Evolutionary conservation across 2,888 invertebrate species (phyloP).

Genomic region (Dichetophora obliterata): DNA sequence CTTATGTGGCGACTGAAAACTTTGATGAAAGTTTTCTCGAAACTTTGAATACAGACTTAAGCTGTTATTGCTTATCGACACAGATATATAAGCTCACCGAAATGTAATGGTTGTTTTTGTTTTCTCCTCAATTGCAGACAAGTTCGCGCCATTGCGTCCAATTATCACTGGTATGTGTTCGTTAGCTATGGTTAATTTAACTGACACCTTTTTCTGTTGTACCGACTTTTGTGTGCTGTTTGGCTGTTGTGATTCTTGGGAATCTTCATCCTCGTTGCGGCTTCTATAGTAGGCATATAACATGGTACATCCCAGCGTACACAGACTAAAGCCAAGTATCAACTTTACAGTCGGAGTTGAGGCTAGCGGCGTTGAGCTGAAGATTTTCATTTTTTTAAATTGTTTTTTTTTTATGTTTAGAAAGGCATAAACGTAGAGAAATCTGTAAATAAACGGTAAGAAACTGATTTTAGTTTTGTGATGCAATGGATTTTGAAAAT

Average conservation of each 20-base stretch:
- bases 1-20: too few relatives aligned
- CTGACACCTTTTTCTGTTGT: conserved; percentile 67
- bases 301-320: conserved; percentile 78
- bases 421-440: background rate
- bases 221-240: conserved; percentile 43
- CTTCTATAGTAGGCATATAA: conserved; percentile 78
- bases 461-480: background rate
- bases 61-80: too few relatives aligned
- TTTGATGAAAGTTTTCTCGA: too few relatives aligned
- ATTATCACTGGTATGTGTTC: conserved; percentile 77
- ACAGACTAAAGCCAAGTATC: conserved; percentile 77
- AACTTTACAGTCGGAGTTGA: conserved; percentile 71
- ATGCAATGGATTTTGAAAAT: background rate
- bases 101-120: conserved; percentile 76
- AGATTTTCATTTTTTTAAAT: conserved; percentile 52
- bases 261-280: conserved; percentile 72
- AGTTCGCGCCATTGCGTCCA: conserved; percentile 82
- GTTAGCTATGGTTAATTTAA: conserved; percentile 76
- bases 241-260: background rate
- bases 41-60: too few relatives aligned
- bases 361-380: conserved; percentile 59
- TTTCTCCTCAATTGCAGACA: conserved; percentile 81
- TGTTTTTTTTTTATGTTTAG: background rate
- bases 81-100: conserved; percentile 60
- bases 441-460: background rate